Evolutionary conservation across 2,888 invertebrate species (phyloP).

Genomic region (Tupiocoris notatus): DNA sequence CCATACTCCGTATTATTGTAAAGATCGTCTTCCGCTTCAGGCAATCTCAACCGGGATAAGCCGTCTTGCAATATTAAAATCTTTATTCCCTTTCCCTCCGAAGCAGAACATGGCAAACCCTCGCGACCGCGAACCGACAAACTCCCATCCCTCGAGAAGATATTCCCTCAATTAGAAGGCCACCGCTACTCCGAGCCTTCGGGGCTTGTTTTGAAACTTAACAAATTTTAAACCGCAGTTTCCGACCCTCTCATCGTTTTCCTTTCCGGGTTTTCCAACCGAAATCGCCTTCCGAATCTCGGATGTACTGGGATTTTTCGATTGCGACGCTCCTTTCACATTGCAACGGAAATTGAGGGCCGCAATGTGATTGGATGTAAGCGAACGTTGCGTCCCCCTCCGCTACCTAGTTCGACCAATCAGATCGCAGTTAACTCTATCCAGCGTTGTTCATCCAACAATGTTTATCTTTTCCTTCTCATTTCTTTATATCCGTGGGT

Average conservation of each 20-base stretch:
- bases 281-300: too few relatives aligned
- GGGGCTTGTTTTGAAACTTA: background rate
- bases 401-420: too few relatives aligned
- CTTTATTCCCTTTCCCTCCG: background rate
- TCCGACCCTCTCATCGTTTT: background rate
- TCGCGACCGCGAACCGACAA: background rate
- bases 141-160: background rate
- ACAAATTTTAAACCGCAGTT: background rate
- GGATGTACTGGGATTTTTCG: too few relatives aligned
- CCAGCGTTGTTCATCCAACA: too few relatives aligned
- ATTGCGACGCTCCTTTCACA: too few relatives aligned
- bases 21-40: background rate
- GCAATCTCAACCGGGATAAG: background rate
- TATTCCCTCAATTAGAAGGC: background rate
- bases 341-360: too few relatives aligned
- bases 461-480: too few relatives aligned
- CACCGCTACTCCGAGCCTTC: background rate
- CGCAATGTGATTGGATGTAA: too few relatives aligned
- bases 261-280: background rate
- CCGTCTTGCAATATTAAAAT: background rate
- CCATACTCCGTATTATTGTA: background rate
- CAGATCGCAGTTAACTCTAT: too few relatives aligned
- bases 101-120: background rate
- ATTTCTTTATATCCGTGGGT: too few relatives aligned
- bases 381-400: too few relatives aligned